These are phyloP conservation scores for Enteromius radiatus DNA, from an alignment of 2,797 vertebrate genomes.

Conservation along the genomic window DNA sequence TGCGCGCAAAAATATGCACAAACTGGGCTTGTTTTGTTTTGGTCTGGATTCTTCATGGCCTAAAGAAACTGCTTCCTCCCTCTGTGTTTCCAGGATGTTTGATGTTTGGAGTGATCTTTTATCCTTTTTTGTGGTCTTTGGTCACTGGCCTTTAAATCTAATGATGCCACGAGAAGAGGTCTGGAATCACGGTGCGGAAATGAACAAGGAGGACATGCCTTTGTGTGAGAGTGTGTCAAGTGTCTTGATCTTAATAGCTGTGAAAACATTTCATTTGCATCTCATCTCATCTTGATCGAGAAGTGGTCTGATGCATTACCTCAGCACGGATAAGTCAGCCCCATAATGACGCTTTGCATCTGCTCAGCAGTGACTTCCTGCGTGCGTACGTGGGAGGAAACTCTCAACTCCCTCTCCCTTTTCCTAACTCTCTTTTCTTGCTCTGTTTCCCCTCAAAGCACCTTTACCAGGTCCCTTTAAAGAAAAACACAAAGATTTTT, in stretches of 20 bases:
- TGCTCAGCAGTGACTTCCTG: constrained; percentile 50
- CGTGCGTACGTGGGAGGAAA: constrained; percentile 53
- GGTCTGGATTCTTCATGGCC: constrained; percentile 9
- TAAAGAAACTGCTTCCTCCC: constrained; percentile 35
- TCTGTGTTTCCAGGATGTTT: constrained; percentile 46
- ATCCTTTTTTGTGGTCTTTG: constrained; percentile 35
- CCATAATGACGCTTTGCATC: constrained; percentile 47
- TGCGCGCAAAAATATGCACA: background rate
- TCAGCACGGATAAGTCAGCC: constrained; percentile 40
- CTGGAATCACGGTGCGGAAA: constrained; percentile 18
- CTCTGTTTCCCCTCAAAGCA: constrained; percentile 23
- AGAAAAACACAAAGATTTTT: constrained; percentile 10
- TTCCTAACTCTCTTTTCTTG: constrained; percentile 12
- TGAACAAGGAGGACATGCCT: constrained; percentile 27
- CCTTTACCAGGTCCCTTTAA: background rate
- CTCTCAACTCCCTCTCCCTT: constrained; percentile 26
- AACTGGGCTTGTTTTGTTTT: constrained; percentile 33
- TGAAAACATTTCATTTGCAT: constrained; percentile 22
- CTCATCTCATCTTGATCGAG: constrained; percentile 12
- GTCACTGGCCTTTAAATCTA: constrained; percentile 50
- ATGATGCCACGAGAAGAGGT: background rate
- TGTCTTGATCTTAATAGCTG: constrained; percentile 17
- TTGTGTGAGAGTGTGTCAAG: constrained; percentile 14
- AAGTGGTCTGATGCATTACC: constrained; percentile 38
- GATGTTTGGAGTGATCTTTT: constrained; percentile 46